Evolutionary conservation across 2,888 invertebrate genomes (phyloP).

Genomic region (Ptilodon capucinus): DNA sequence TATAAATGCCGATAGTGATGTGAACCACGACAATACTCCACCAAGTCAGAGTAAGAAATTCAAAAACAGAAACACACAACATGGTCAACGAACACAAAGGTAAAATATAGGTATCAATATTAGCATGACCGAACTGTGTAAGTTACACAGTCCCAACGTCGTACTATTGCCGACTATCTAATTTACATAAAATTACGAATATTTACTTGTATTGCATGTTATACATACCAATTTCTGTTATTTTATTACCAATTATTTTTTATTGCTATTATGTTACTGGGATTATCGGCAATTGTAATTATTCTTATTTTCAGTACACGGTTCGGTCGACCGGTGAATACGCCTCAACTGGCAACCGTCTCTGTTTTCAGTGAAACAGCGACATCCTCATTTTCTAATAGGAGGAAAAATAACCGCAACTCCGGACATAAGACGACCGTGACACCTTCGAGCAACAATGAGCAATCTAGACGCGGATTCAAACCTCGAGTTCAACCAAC

Average conservation of each 20-base stretch:
- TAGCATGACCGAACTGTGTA: slow-evolving; percentile 14
- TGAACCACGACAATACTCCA: slow-evolving; percentile 55
- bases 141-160: slow-evolving; percentile 2
- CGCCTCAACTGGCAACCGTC: slow-evolving; percentile 84
- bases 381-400: slow-evolving; percentile 75
- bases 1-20: slow-evolving; percentile 60
- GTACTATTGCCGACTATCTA: slow-evolving; percentile 41
- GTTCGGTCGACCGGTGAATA: slow-evolving; percentile 73
- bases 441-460: slow-evolving; percentile 66
- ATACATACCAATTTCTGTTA: slow-evolving; percentile 6
- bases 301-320: slow-evolving; percentile 74
- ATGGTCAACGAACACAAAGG: slow-evolving; percentile 69
- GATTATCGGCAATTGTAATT: slow-evolving; percentile 34
- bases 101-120: slow-evolving; percentile 34
- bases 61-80: slow-evolving; percentile 67
- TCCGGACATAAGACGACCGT: slow-evolving; percentile 69
- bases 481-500: slow-evolving; percentile 85
- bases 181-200: neutral
- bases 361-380: slow-evolving; percentile 85
- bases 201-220: neutral
- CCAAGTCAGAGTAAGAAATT: slow-evolving; percentile 68
- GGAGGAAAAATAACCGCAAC: slow-evolving; percentile 77
- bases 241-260: slow-evolving; percentile 20
- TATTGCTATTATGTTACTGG: slow-evolving; percentile 2
- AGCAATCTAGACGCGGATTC: slow-evolving; percentile 84